Evolutionary conservation across 2,113 vertebrate genomes (phyloP).

Genomic region (Otis tarda): DNA sequence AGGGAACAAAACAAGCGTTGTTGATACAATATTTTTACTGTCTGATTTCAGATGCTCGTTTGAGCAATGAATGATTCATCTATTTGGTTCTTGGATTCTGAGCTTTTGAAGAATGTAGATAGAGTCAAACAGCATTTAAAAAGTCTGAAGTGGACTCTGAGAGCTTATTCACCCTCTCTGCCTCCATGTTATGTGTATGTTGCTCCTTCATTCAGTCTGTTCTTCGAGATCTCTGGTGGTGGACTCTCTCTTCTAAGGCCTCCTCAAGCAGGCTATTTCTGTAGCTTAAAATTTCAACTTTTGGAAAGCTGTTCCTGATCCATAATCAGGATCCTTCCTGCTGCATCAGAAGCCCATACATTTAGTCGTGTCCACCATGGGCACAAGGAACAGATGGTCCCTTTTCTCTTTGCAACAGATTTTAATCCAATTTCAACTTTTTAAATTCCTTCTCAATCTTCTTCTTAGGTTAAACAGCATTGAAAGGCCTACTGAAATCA

Average conservation of each 20-base stretch:
- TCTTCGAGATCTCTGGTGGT: not conserved
- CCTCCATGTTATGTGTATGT: not conserved
- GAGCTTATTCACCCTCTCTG: not conserved
- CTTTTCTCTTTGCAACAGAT: not conserved
- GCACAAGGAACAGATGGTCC: not conserved
- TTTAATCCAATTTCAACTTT: not conserved
- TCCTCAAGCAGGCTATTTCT: not conserved
- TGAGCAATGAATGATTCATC: not conserved
- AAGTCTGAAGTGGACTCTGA: not conserved
- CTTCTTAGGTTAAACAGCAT: not conserved
- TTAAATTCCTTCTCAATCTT: not conserved
- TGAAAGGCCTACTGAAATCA: not conserved
- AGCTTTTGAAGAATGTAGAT: not conserved
- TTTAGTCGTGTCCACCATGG: not conserved
- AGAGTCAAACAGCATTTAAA: not conserved
- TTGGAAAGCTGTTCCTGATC: not conserved
- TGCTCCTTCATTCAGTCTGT: not conserved
- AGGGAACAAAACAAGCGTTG: not conserved
- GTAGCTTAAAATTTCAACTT: not conserved
- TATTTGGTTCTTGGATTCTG: not conserved
- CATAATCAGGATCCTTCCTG: not conserved
- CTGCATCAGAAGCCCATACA: not conserved
- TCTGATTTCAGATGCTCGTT: not conserved
- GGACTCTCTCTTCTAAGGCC: not conserved
- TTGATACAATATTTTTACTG: not conserved